Evolutionary conservation across 2,888 invertebrate species (phyloP), one percentile per base, ranked within the genome.

Genomic region (Polydrusus cervinus): DNA sequence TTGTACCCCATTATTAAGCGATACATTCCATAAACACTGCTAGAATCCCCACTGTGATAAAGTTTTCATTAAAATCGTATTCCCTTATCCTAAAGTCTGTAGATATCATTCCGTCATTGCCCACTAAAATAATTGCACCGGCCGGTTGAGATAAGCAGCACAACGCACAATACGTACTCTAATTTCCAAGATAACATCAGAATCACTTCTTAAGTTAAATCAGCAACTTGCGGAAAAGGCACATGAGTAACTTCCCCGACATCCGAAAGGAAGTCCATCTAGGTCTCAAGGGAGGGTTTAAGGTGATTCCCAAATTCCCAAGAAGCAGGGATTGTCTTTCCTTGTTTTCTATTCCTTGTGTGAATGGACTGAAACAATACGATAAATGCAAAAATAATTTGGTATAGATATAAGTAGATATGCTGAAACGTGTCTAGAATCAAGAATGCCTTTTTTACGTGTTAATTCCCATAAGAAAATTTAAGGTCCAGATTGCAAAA

Each of bases 211-310:
- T 62, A 62, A 62, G 49, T 18, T 45, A 53, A 38, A 70, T 53
- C 51, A 16, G n/a, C 51, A 43, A 53, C 47, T 53, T 55, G 79
- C 80, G 84, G 84, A 84, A 85, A 84, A 84, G 85, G 85, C 83
- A 83, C 81, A 84, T 80, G 83, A 83, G 81, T 82, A 79, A 83
- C 83, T 84, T 84, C 82, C 25, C 83, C 79, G 78, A 79, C 79
- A 81, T 81, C 83, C 82, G 84, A 83, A 81, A 84, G 86, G 86
- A 86, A 86, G 86, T 85, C 86, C 86, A 86, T 86, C 85, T 84
- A 81, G 80, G 83, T 83, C 85, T 83, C 81, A 80, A 80, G 84
- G 84, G 85, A 82, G 83, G 79, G 80, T 80, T 81, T 81, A 83
- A 86, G 86, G 86, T 86, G 85, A 86, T 86, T 84, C 84, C 81